Conservation (phyloP, 2,797 vertebrate genomes). For the Esox lucius region DNA sequence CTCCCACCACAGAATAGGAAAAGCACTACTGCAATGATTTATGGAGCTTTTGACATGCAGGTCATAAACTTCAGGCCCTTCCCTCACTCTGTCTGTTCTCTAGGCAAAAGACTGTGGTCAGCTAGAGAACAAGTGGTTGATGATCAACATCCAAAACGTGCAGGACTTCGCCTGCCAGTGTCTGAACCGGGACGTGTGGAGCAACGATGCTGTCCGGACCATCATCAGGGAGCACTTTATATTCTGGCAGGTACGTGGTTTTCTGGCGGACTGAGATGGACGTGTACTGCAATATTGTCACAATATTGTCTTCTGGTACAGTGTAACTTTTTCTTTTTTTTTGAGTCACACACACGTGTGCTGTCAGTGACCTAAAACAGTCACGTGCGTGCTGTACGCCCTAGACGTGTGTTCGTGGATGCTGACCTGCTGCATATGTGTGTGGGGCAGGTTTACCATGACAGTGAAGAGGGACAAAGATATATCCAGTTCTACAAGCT, state of each 20-base stretch:
- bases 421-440: background rate
- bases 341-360: background rate
- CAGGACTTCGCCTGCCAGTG: constrained; percentile 99
- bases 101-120: constrained; percentile 98
- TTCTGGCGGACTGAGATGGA: background rate
- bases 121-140: constrained; percentile 98
- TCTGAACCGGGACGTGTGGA: constrained; percentile 97
- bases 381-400: background rate
- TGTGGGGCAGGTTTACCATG: constrained; percentile 90
- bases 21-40: background rate
- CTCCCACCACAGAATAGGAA: background rate
- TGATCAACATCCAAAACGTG: constrained; percentile 99
- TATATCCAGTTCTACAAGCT: constrained; percentile 99
- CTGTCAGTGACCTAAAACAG: background rate
- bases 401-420: background rate
- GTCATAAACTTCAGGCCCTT: constrained; percentile 12
- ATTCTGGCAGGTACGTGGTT: constrained; percentile 92
- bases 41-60: background rate
- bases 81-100: constrained; percentile 32
- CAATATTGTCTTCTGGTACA: background rate
- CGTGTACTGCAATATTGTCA: background rate
- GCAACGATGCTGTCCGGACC: constrained; percentile 95
- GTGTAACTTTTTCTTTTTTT: no score
- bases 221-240: constrained; percentile 98
- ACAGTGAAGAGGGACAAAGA: constrained; percentile 98